A percentile compares a stretch with the other conserved stretches of the same genome.
Evolutionary conservation across 2,888 invertebrate species (phyloP).

Genomic region (Acrobasis suavella): DNA sequence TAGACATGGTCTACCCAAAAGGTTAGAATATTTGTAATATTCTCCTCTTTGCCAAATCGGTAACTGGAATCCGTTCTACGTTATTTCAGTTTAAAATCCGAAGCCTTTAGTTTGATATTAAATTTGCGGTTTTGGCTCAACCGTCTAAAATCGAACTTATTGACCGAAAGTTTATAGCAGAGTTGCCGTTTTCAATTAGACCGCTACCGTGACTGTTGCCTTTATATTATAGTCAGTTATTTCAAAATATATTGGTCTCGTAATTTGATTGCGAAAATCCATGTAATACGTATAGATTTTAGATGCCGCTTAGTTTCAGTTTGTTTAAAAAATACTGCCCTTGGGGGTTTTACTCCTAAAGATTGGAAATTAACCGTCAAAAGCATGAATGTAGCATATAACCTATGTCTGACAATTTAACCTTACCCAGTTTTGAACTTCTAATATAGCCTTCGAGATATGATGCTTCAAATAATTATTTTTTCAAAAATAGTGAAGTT

Average conservation of each 20-base stretch:
- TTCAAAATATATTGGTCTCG: neutral
- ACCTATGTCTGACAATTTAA: no score
- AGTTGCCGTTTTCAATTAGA: constrained; percentile 30
- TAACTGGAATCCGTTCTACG: constrained; percentile 5
- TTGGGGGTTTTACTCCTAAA: no score
- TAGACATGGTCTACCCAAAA: neutral
- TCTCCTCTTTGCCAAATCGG: neutral
- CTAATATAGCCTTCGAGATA: no score
- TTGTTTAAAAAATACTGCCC: no score
- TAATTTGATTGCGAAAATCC: neutral
- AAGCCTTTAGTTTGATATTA: constrained; percentile 34
- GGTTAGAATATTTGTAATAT: neutral
- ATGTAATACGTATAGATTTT: neutral
- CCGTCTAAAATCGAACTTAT: constrained; percentile 35
- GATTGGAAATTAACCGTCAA: no score
- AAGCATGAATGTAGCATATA: no score
- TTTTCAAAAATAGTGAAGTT: no score
- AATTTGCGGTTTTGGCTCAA: constrained; percentile 38
- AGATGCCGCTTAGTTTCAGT: no score
- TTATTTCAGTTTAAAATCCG: constrained; percentile 36
- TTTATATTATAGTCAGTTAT: constrained; percentile 11
- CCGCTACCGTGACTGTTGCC: constrained; percentile 3
- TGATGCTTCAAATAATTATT: no score
- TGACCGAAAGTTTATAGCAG: constrained; percentile 36
- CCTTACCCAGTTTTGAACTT: no score